Conservation (phyloP, 2,113 vertebrate species). For the Carassius auratus region DNA sequence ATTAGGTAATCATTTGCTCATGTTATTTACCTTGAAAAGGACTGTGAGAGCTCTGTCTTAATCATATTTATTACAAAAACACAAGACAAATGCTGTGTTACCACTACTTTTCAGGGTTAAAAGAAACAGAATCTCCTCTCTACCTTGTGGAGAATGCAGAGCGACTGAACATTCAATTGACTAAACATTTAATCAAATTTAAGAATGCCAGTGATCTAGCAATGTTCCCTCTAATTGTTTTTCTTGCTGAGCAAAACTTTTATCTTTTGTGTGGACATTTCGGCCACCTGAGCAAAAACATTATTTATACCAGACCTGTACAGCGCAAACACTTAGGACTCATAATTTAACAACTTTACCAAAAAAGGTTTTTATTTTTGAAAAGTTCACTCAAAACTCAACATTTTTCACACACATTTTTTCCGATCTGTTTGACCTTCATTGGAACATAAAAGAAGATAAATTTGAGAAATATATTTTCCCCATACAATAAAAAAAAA, state of each 20-base stretch:
- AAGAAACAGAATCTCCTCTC: background rate
- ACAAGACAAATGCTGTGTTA: background rate
- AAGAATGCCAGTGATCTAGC: background rate
- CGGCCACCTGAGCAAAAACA: too few relatives aligned
- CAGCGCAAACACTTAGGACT: too few relatives aligned
- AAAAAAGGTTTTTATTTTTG: background rate
- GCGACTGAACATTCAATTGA: slow-evolving; percentile 1
- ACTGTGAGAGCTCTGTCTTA: background rate
- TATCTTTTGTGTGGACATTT: too few relatives aligned
- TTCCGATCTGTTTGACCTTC: too few relatives aligned
- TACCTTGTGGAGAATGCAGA: background rate
- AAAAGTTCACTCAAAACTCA: too few relatives aligned
- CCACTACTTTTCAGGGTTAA: background rate
- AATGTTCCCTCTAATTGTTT: too few relatives aligned
- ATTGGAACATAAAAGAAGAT: too few relatives aligned
- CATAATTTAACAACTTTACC: background rate
- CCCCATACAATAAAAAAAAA: too few relatives aligned
- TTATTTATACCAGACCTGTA: too few relatives aligned
- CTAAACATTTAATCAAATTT: background rate
- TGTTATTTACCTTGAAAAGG: slow-evolving; percentile 29
- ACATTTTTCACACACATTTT: too few relatives aligned
- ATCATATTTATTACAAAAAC: slow-evolving; percentile 19
- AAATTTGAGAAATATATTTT: too few relatives aligned
- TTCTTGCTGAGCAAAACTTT: too few relatives aligned
- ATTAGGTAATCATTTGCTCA: slow-evolving; percentile 27